Percentiles rank a stretch among this genome's conserved stretches.
These are phyloP conservation scores for Chionodraco myersi DNA, from an alignment of 2,113 vertebrate genomes.

Conservation along the genomic window DNA sequence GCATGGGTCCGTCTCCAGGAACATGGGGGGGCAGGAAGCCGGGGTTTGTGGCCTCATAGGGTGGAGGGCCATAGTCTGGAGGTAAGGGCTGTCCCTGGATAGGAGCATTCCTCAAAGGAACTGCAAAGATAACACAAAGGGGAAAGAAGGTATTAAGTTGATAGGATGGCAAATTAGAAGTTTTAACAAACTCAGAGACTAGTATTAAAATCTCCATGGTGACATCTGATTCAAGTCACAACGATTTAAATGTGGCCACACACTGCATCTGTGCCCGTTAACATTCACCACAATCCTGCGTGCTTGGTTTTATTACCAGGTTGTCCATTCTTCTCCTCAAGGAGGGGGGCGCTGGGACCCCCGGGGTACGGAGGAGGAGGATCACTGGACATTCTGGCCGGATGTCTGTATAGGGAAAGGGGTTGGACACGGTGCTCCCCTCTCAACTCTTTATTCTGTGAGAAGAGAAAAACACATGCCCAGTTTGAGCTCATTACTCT, in stretches of 20 bases:
- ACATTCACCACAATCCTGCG: slow-evolving; percentile 21
- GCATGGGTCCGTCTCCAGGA: slow-evolving; percentile 85
- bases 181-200: not conserved
- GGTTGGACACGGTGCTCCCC: slow-evolving; percentile 32
- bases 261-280: not conserved
- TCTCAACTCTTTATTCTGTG: slow-evolving; percentile 40
- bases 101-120: slow-evolving; percentile 82
- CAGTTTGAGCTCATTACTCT: slow-evolving; percentile 36
- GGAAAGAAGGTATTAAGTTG: not conserved
- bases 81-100: slow-evolving; percentile 87
- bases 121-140: slow-evolving; percentile 49
- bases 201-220: not conserved
- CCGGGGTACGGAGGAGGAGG: slow-evolving; percentile 96
- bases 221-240: not conserved
- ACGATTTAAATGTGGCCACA: not conserved
- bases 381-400: slow-evolving; percentile 90
- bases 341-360: slow-evolving; percentile 90
- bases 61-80: slow-evolving; percentile 92
- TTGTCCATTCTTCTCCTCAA: slow-evolving; percentile 92
- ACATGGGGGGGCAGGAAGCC: slow-evolving; percentile 90
- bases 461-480: slow-evolving; percentile 22
- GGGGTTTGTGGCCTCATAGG: slow-evolving; percentile 89
- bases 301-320: slow-evolving; percentile 83
- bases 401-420: slow-evolving; percentile 51
- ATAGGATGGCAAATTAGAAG: not conserved